Evolutionary conservation across 2,888 invertebrate genomes (phyloP).

Genomic region (Erebia aethiops): DNA sequence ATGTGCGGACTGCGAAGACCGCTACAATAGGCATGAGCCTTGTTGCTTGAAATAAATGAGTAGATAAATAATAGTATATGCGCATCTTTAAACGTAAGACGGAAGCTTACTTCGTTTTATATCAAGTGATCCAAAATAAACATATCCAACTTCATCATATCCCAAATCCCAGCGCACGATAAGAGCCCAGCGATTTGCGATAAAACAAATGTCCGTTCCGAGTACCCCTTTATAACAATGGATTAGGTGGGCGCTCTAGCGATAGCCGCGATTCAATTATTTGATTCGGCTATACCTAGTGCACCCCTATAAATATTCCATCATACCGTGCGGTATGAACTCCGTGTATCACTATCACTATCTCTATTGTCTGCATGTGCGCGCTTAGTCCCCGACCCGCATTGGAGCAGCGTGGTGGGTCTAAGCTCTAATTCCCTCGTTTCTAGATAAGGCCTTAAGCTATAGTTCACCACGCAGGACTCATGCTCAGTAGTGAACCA

Average conservation of each 20-base stretch:
- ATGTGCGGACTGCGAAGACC: too few species aligned
- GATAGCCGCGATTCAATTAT: constrained; percentile 34
- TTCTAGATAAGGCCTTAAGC: too few species aligned
- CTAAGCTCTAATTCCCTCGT: too few species aligned
- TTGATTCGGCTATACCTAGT: constrained; percentile 28
- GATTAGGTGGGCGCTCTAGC: constrained; percentile 16
- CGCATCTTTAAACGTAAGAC: not conserved
- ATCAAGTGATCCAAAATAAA: not conserved
- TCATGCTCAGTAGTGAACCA: too few species aligned
- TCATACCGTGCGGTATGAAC: constrained; percentile 16
- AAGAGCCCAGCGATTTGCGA: constrained; percentile 16
- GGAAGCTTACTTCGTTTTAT: not conserved
- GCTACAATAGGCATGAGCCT: too few species aligned
- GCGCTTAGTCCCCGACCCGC: too few species aligned
- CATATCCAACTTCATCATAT: constrained; percentile 10
- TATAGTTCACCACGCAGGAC: too few species aligned
- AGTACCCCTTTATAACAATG: constrained; percentile 25
- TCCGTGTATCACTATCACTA: not conserved
- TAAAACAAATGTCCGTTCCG: constrained; percentile 17
- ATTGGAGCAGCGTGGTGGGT: too few species aligned
- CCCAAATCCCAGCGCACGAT: constrained; percentile 13
- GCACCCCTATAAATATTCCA: constrained; percentile 31
- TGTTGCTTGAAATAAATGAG: too few species aligned
- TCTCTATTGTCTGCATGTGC: too few species aligned
- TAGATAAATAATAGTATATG: not conserved